Evolutionary conservation across 2,113 vertebrate species (phyloP), one percentile per base, ranked within the genome.

Genomic region (Coreoperca whiteheadi): DNA sequence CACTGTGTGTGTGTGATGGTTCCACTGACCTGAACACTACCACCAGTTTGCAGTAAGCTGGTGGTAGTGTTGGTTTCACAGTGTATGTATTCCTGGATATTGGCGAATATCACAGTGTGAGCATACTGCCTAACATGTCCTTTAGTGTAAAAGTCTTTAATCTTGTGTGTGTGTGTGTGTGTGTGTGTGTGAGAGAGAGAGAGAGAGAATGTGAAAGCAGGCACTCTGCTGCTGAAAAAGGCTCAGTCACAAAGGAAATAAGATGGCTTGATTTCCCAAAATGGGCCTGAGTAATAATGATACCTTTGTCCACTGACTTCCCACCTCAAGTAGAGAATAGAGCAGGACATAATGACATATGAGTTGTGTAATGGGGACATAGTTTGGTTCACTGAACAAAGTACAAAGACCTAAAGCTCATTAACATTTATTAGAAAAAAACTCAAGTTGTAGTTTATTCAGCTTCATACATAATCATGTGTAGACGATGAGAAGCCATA

Each of bases 261-360:
- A 85, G 23, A 48, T 10, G 30, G 51, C 51, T 83, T 79, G 21
- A 83, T 79, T 89, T 91, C 80, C 77, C 82, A 71, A 73, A 86
- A 79, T 28, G 34, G 64, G 23, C 25, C 43, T 66, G 63, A 71
- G 61, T 79, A 84, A 87, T 88, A 84, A 76, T 77, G 67, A 83
- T 67, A 78, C 65, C 50, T 82, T 64, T 81, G 68, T 78, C 79
- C 68, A 51, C 53, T 41, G 73, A 77, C 25, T 66, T 57, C 32
- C 56, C 15, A 14, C 23, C 48, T 74, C 8, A 46, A 37, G 23
- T 6, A 41, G 46, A 81, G 43, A 76, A 65, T 2, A 60, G 28
- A 77, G 43, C 4, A 39, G 30, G 16, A 59, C 65, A 73, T 59
- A 65, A 77, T 63, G 54, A 53, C 51, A 75, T 56, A 30, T 67